phyloP scores from a whole-genome alignment of 2,113 vertebrate species.

The Dromas ardeola region DNA sequence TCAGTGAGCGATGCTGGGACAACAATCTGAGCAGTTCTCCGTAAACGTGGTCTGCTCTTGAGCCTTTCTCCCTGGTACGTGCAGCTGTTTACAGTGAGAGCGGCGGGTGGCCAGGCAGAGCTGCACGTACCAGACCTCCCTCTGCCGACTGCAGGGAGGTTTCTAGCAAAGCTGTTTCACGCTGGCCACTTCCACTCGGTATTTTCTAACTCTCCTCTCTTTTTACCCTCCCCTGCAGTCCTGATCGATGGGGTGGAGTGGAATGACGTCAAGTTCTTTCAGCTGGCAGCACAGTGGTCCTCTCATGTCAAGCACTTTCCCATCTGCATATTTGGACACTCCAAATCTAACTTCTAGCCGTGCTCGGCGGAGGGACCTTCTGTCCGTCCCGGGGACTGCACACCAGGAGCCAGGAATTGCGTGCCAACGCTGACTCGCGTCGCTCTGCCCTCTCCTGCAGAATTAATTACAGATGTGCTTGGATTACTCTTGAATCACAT shows the following conservation, averaged over 20 bases:
- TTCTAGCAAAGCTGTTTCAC: background rate
- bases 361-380: background rate
- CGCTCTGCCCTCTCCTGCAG: slow-evolving; percentile 54
- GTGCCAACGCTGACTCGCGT: slow-evolving; percentile 54
- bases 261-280: slow-evolving; percentile 99
- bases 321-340: slow-evolving; percentile 93
- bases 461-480: slow-evolving; percentile 68
- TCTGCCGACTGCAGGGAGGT: background rate
- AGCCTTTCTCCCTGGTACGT: rapidly evolving
- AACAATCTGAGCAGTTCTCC: background rate
- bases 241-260: slow-evolving; percentile 95
- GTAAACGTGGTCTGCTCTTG: background rate
- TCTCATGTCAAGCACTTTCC: slow-evolving; percentile 98
- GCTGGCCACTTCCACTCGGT: background rate
- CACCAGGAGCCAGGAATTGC: slow-evolving; percentile 60
- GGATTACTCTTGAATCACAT: slow-evolving; percentile 64
- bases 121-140: background rate
- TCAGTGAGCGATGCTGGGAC: background rate
- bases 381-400: background rate
- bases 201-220: background rate
- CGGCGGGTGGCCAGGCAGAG: background rate
- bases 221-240: slow-evolving; percentile 73
- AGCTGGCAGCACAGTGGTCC: slow-evolving; percentile 97
- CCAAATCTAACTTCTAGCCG: slow-evolving; percentile 87
- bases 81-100: background rate